Base-by-base conservation (phyloP, 2,888 invertebrate species). In the Eupithecia subumbrata region DNA sequence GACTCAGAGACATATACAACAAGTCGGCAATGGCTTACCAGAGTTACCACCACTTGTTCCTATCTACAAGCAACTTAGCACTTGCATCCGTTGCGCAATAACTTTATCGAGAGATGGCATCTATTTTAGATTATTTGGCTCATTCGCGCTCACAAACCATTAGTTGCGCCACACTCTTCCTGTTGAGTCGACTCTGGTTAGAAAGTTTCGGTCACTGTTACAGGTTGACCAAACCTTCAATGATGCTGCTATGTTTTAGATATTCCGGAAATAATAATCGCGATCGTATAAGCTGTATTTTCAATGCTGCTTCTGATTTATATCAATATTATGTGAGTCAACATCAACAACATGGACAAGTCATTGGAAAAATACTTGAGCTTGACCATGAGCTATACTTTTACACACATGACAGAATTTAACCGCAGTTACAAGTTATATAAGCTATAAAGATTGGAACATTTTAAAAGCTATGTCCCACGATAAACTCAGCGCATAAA, bases 71-170 rank as follows among this genome's bases (percentile, higher is more conserved):
- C 43, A 14, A 68, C 40, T 48, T 37, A 69, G 72, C 72, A 71
- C 71, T 84, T 76, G 80, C 82, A 84, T 86, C 84, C 82, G 84
- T 89, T 89, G 82, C 85, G 78, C 83, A 89, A 90, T 80, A 76
- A 60, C 71, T 66, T 71, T 76, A 77, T 77, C 74, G 56, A 70
- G 69, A 77, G 75, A 78, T 79, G 79, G 77, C 73, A 78, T 80
- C 80, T 79, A 72, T 80, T 80, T 80, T 69, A 77, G 78, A 78
- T 81, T 78, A 78, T 78, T 79, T 77, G 69, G 72, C 75, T 74
- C 76, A 78, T 72, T 76, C 76, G 71, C 78, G 78, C 76, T 74
- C 74, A 71, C 72, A 52, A 67, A 30, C 69, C 69, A 74, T 74
- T 70, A 70, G 78, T 78, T 78, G 72, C 74, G 76, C 74, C 72